Percentiles rank a stretch among this genome's conserved stretches.
These are phyloP conservation scores for Cataglyphis rosenhaueri DNA, from an alignment of 2,888 invertebrate species.

Conservation along the genomic window DNA sequence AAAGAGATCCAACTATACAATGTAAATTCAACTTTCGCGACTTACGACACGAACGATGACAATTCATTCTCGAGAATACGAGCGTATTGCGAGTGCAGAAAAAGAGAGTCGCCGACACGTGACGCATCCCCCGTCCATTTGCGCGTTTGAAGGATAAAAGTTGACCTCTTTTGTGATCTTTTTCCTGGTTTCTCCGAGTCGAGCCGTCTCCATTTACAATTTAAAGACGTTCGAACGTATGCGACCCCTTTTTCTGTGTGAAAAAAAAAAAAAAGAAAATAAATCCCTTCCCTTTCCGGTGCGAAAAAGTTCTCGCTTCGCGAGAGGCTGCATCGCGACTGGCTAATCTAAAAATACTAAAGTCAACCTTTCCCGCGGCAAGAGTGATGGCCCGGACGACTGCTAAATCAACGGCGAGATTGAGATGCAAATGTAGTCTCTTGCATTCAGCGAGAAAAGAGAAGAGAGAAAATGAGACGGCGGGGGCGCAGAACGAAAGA, in stretches of 20 bases:
- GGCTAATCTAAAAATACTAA: conserved; percentile 79
- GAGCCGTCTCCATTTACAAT: conserved; percentile 63
- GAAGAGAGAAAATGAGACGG: conserved; percentile 49
- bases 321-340: conserved; percentile 68
- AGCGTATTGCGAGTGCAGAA: conserved; percentile 29
- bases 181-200: conserved; percentile 70
- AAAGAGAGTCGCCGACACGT: conserved; percentile 67
- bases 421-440: conserved; percentile 81
- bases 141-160: conserved; percentile 74
- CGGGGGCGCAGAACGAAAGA: conserved; percentile 15
- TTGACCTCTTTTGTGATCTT: conserved; percentile 72
- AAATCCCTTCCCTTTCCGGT: conserved; percentile 31
- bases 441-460: conserved; percentile 51
- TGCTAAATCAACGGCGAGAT: conserved; percentile 81
- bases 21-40: conserved; percentile 43
- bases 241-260: conserved; percentile 65
- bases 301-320: conserved; percentile 68
- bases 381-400: conserved; percentile 76
- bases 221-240: conserved; percentile 63
- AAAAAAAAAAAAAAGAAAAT: conserved; percentile 7
- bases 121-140: conserved; percentile 64
- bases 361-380: conserved; percentile 73
- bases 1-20: conserved; percentile 21
- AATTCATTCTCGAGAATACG: conserved; percentile 41
- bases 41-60: conserved; percentile 37